A percentile compares a stretch with the other conserved stretches of the same genome.
Conservation (phyloP, 2,888 invertebrate genomes). For the Coenonympha glycerion region DNA sequence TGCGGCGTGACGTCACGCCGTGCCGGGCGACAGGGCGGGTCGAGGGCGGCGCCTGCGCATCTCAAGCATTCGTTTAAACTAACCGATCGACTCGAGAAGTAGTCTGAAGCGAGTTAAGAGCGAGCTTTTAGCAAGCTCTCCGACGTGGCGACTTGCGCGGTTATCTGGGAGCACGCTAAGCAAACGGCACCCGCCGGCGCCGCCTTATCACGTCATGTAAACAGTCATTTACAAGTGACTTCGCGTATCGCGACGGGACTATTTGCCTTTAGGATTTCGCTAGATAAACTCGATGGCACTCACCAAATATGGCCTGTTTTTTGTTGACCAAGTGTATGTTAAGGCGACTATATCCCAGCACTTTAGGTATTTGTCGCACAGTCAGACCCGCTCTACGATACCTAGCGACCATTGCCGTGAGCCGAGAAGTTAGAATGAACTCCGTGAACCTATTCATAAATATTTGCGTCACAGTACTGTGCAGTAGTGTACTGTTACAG, state of each 20-base stretch:
- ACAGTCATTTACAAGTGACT: slow-evolving; percentile 66
- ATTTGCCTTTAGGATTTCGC: slow-evolving; percentile 64
- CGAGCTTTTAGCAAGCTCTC: slow-evolving; percentile 66
- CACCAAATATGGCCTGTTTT: slow-evolving; percentile 16
- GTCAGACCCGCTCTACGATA: too few relatives aligned
- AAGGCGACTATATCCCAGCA: slow-evolving; percentile 6
- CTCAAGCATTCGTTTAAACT: slow-evolving; percentile 40
- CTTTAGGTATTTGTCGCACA: too few relatives aligned
- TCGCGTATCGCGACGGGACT: slow-evolving; percentile 52
- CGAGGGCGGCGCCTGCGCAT: slow-evolving; percentile 61
- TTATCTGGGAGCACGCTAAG: slow-evolving; percentile 50
- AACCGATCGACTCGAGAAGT: slow-evolving; percentile 50
- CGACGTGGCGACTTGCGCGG: slow-evolving; percentile 45
- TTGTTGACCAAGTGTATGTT: not conserved
- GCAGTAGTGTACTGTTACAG: too few relatives aligned
- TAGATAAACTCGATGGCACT: slow-evolving; percentile 45
- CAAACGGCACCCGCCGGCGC: slow-evolving; percentile 65
- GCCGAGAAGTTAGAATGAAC: too few relatives aligned
- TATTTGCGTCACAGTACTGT: too few relatives aligned
- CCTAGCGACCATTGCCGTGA: too few relatives aligned
- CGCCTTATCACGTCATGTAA: slow-evolving; percentile 66
- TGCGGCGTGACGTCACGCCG: slow-evolving; percentile 69
- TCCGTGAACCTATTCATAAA: too few relatives aligned
- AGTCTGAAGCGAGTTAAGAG: slow-evolving; percentile 55
- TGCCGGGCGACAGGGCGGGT: slow-evolving; percentile 71